phyloP scores from a whole-genome alignment of 2,797 vertebrate species.

The Lerista edwardsae region DNA sequence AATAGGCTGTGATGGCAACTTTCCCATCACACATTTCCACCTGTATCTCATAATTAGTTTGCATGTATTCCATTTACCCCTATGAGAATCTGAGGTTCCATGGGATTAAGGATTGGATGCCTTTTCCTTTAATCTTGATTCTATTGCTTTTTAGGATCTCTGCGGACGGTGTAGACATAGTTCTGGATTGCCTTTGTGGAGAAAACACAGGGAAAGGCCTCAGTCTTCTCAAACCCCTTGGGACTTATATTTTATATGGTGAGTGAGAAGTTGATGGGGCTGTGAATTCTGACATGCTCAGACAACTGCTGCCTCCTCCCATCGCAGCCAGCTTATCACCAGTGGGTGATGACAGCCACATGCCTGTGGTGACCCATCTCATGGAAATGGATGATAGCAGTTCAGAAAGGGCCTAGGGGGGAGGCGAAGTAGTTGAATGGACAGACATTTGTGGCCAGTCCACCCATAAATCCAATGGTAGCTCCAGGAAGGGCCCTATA shows the following conservation, averaged over 20 bases:
- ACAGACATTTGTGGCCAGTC: neutral
- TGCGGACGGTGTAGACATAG: conserved; percentile 94
- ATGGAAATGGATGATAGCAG: neutral
- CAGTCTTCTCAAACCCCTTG: conserved; percentile 92
- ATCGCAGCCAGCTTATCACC: neutral
- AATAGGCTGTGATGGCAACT: neutral
- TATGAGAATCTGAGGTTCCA: neutral
- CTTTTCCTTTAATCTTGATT: neutral
- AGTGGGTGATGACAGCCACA: neutral
- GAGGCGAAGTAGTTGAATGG: neutral
- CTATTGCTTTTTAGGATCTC: conserved; percentile 85
- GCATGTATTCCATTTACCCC: neutral
- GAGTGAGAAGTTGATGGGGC: conserved; percentile 55
- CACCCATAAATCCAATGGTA: neutral
- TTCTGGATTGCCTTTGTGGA: conserved; percentile 95
- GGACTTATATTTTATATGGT: conserved; percentile 98
- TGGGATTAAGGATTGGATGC: neutral
- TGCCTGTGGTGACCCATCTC: neutral
- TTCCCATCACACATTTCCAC: neutral
- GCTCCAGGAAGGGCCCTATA: too few relatives aligned
- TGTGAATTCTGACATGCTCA: neutral
- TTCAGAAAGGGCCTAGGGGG: neutral
- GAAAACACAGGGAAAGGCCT: conserved; percentile 97
- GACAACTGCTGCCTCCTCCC: neutral
- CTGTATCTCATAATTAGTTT: neutral